These are phyloP conservation scores for Papilio gigon DNA, from an alignment of 2,888 invertebrate genomes.

Conservation along the genomic window DNA sequence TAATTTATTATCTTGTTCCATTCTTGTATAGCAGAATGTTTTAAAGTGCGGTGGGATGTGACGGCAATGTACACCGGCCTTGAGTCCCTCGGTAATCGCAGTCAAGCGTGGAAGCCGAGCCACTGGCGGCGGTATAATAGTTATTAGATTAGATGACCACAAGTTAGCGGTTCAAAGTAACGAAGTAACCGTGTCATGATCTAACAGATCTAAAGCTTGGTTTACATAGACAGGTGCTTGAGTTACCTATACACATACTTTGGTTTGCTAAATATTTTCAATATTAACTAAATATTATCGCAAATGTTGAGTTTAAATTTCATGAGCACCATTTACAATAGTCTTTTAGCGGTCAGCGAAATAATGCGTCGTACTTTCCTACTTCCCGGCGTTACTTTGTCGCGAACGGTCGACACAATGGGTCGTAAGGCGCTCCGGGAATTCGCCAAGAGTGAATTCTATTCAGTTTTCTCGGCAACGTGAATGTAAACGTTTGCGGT, in stretches of 20 bases:
- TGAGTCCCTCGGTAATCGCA: slow-evolving; percentile 38
- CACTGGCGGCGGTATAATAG: slow-evolving; percentile 41
- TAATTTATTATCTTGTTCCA: neutral
- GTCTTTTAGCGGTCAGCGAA: slow-evolving; percentile 38
- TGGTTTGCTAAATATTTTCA: neutral
- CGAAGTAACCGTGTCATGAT: slow-evolving; percentile 40
- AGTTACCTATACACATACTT: neutral
- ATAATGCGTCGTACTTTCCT: slow-evolving; percentile 44
- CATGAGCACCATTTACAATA: slow-evolving; percentile 29
- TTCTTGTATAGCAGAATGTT: slow-evolving; percentile 13
- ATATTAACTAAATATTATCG: slow-evolving; percentile 13
- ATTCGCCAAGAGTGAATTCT: slow-evolving; percentile 67
- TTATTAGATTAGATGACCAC: slow-evolving; percentile 44
- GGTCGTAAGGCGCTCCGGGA: slow-evolving; percentile 66
- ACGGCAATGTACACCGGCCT: slow-evolving; percentile 37
- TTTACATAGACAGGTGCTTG: slow-evolving; percentile 25
- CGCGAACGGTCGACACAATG: slow-evolving; percentile 61
- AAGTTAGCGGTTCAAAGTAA: slow-evolving; percentile 36
- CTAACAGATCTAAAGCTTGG: slow-evolving; percentile 19
- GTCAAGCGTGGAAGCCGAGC: slow-evolving; percentile 40
- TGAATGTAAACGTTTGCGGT: slow-evolving; percentile 57
- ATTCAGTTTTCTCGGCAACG: slow-evolving; percentile 63
- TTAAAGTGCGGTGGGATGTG: slow-evolving; percentile 6
- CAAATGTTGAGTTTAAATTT: slow-evolving; percentile 16
- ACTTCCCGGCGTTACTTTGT: slow-evolving; percentile 57